phyloP scores from a whole-genome alignment of 2,113 vertebrate species.

The Columba livia region DNA sequence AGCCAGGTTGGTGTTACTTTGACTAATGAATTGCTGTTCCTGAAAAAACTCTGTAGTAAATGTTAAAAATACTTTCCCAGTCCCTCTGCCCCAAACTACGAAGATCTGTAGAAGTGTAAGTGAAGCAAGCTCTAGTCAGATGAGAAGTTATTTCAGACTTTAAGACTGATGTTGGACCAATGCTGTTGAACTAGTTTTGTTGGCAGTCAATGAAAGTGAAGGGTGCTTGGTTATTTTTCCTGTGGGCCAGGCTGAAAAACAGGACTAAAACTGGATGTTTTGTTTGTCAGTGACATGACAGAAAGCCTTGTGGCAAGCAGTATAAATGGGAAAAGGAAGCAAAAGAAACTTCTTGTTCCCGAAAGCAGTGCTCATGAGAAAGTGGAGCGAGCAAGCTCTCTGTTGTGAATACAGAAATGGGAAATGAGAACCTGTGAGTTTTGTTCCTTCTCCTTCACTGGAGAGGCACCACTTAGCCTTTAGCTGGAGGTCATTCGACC shows the following conservation, averaged over 20 bases:
- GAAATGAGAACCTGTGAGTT: neutral
- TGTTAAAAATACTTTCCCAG: neutral
- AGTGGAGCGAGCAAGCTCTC: fast-evolving
- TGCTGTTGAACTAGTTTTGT: neutral
- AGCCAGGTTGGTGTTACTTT: neutral
- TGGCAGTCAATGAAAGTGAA: neutral
- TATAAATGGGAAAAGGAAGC: neutral
- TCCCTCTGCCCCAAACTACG: neutral
- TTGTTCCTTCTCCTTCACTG: neutral
- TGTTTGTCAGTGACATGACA: neutral
- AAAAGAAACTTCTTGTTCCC: neutral
- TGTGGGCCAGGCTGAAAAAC: neutral
- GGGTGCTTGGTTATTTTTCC: neutral
- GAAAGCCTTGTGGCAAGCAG: neutral
- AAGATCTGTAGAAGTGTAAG: neutral
- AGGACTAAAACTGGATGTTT: neutral
- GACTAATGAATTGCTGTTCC: neutral
- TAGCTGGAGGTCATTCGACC: neutral
- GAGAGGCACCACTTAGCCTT: neutral
- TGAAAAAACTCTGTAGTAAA: neutral
- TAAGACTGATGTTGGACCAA: neutral
- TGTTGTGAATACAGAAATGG: neutral
- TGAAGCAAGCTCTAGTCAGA: neutral
- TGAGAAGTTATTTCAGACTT: neutral
- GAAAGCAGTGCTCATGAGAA: neutral